Evolutionary conservation across 2,797 vertebrate species (phyloP).

Genomic region (Sus cebifrons): DNA sequence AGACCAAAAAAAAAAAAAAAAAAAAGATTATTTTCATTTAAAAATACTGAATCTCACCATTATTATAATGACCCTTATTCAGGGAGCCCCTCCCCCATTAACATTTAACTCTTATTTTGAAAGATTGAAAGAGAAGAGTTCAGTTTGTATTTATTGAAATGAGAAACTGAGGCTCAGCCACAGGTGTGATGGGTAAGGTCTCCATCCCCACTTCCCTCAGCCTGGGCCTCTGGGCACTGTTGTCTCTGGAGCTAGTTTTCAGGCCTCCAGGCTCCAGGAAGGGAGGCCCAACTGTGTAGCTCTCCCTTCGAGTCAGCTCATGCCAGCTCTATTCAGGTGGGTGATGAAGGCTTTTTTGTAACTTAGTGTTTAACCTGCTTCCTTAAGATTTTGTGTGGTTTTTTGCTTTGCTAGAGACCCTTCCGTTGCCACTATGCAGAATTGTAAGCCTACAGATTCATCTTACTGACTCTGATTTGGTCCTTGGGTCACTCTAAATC

Average conservation of each 20-base stretch:
- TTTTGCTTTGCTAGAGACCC: neutral
- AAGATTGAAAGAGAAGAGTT: conserved; percentile 18
- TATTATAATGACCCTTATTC: neutral
- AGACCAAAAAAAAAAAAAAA: too few relatives aligned
- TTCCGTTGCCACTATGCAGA: neutral
- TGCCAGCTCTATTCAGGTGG: neutral
- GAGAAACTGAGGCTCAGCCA: neutral
- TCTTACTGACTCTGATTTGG: conserved; percentile 39
- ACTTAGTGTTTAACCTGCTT: neutral
- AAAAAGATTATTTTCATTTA: neutral
- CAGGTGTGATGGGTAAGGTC: neutral
- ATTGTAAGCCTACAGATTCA: neutral
- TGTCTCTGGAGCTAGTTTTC: conserved; percentile 13
- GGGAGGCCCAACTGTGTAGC: neutral
- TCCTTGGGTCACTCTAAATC: conserved; percentile 42
- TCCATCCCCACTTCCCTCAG: neutral
- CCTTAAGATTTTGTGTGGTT: conserved; percentile 13
- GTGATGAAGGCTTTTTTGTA: conserved; percentile 12
- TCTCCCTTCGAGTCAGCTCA: neutral
- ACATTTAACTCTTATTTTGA: conserved; percentile 22
- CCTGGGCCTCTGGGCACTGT: neutral
- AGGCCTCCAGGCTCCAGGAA: neutral
- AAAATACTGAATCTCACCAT: conserved; percentile 46
- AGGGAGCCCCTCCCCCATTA: neutral
- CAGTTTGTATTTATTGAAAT: neutral